Evolutionary conservation across 2,797 vertebrate species (phyloP).

Genomic region (Danionella dracula): DNA sequence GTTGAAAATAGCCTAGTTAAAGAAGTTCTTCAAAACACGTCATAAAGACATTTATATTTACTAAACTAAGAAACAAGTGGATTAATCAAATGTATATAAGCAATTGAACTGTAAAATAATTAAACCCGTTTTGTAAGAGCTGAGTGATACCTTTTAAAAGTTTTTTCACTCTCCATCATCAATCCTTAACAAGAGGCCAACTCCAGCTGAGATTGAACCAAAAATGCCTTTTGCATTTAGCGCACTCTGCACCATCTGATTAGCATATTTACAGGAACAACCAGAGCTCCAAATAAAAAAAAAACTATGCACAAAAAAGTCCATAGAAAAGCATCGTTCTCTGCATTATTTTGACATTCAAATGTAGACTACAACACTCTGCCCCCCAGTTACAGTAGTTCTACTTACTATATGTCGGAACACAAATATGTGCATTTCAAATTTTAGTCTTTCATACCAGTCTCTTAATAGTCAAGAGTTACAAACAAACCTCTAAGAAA

Average conservation of each 20-base stretch:
- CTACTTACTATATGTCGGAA: conserved; percentile 11
- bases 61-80: too few relatives aligned
- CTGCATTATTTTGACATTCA: too few relatives aligned
- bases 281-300: neutral
- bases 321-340: neutral
- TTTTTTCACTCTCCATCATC: neutral
- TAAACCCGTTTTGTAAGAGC: too few relatives aligned
- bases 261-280: neutral
- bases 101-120: too few relatives aligned
- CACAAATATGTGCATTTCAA: neutral
- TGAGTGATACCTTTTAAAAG: too few relatives aligned
- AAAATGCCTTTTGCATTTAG: neutral
- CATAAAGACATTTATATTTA: too few relatives aligned
- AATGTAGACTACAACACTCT: too few relatives aligned
- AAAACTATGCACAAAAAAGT: neutral
- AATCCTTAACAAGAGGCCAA: neutral
- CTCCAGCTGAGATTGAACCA: neutral
- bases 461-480: conserved; percentile 17
- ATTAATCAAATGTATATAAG: too few relatives aligned
- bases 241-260: neutral
- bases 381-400: too few relatives aligned
- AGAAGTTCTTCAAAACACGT: too few relatives aligned
- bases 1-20: too few relatives aligned
- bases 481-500: conserved; percentile 10
- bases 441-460: conserved; percentile 9